Conservation (phyloP, 1,140 invertebrate species). For the Manduca sexta region DNA sequence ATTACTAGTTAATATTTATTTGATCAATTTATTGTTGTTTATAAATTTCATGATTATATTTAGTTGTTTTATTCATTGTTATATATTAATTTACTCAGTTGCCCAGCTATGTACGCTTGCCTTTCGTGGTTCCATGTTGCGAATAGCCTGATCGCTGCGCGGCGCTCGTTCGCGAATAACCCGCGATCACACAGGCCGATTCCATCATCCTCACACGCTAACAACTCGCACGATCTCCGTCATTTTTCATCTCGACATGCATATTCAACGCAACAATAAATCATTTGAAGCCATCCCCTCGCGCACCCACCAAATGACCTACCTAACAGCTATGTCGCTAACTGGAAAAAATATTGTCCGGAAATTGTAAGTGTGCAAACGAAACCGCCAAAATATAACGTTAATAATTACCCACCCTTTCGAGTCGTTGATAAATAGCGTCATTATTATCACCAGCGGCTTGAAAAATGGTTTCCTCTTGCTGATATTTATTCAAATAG, state of each 20-base stretch:
- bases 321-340: constrained; percentile 44
- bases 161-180: constrained; percentile 8
- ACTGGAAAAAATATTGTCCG: constrained; percentile 49
- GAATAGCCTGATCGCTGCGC: no score
- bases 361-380: constrained; percentile 52
- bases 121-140: no score
- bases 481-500: constrained; percentile 64
- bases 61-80: no score
- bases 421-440: constrained; percentile 64
- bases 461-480: constrained; percentile 57
- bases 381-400: constrained; percentile 56
- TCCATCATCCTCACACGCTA: constrained; percentile 29
- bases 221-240: constrained; percentile 52
- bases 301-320: constrained; percentile 56
- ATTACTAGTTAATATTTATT: no score
- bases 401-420: constrained; percentile 70
- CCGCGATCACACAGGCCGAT: not conserved
- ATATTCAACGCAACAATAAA: constrained; percentile 71
- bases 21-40: no score
- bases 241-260: constrained; percentile 71
- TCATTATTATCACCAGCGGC: constrained; percentile 63
- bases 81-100: no score
- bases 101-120: no score
- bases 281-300: constrained; percentile 54
- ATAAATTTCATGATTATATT: no score